Evolutionary conservation across 2,888 invertebrate species (phyloP), one percentile per base, ranked within the genome.

Genomic region (Heliconius ismenius): DNA sequence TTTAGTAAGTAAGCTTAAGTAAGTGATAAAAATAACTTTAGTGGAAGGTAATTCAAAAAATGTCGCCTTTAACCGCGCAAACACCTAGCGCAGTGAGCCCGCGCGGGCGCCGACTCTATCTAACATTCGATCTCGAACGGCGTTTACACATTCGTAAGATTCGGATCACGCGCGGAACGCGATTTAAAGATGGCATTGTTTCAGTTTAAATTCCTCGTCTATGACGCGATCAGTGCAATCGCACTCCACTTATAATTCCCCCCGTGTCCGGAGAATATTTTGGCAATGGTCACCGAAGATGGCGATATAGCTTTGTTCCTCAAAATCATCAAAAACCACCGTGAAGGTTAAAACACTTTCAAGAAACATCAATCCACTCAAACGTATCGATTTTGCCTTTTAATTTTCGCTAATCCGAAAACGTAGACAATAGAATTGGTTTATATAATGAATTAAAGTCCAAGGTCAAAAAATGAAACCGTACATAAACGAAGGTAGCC

Each of bases 381-480:
- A 73, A 58, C 21, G 63, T 43, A 65, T 58, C 36, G 67, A 68
- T 73, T 74, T 74, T 74, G 43, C 64, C 75, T 79, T 76, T 78
- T 73, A 79, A 77, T 78, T 74, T 74, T 74, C 78, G 78, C 77
- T 73, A 78, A 75, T 74, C 75, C 79, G 78, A 81, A 81, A 83
- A 76, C 78, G 76, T 78, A 81, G 80, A 84, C 83, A 85, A 85
- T 82, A 79, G 85, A 85, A 82, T 80, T 80, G 82, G 83, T 76
- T 89, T 87, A 87, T 86, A 86, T 85, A 89, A 89, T 75, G 80
- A 83, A 83, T 83, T 81, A 86, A 84, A 86, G 82, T 79, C 82
- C 91, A 93, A 93, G 92, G 92, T 90, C 90, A 84, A 82, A 84
- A 90, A 92, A 89, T 87, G 91, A 91, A 91, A 90, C 89, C 89